Evolutionary conservation across 2,888 invertebrate genomes (phyloP).

Genomic region (Mantis religiosa): DNA sequence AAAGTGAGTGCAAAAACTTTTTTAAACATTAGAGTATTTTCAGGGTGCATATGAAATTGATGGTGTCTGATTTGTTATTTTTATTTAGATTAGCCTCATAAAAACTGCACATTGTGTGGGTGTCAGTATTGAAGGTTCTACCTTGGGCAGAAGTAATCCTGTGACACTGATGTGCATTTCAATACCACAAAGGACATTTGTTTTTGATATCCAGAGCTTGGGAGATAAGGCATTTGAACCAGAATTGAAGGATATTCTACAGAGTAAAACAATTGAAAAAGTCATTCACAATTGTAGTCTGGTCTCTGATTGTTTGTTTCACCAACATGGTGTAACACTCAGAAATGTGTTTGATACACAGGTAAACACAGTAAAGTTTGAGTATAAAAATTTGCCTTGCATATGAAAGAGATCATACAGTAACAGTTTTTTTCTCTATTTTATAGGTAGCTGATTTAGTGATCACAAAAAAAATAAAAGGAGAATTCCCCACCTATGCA

Average conservation of each 20-base stretch:
- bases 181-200: background rate
- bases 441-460: background rate
- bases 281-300: background rate
- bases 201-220: background rate
- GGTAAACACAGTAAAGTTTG: background rate
- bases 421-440: background rate
- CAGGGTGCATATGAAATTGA: too few relatives aligned
- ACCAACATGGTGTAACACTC: background rate
- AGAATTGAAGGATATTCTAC: background rate
- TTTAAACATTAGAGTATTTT: too few relatives aligned
- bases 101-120: background rate
- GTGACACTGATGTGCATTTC: background rate
- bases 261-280: background rate
- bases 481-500: background rate
- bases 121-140: background rate
- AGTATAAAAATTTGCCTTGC: too few relatives aligned
- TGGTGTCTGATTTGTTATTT: background rate
- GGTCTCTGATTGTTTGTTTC: slow-evolving; percentile 1
- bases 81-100: background rate
- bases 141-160: background rate
- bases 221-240: background rate
- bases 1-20: too few relatives aligned
- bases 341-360: background rate
- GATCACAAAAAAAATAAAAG: background rate
- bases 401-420: background rate